phyloP scores from a whole-genome alignment of 1,140 invertebrate genomes.

The Ericerus pela region DNA sequence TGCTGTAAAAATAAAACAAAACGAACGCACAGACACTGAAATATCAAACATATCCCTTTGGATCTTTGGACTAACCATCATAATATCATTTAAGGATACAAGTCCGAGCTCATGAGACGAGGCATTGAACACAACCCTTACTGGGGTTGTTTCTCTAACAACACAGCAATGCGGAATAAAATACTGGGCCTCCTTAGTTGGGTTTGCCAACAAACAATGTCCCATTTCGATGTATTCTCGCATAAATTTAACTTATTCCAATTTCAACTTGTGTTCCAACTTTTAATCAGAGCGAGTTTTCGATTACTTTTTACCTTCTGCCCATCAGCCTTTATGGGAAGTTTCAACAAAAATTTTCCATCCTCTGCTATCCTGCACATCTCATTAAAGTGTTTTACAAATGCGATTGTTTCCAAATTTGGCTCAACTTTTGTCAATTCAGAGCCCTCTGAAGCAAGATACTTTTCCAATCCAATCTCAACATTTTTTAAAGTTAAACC shows the following conservation, averaged over 20 bases:
- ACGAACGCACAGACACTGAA: conserved; percentile 29
- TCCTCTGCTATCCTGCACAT: background rate
- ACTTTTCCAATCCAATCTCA: background rate
- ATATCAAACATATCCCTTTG: conserved; percentile 30
- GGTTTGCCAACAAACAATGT: conserved; percentile 24
- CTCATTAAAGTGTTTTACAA: background rate
- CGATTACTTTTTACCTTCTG: background rate
- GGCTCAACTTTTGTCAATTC: background rate
- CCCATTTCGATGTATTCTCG: conserved; percentile 26
- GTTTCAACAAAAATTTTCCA: conserved; percentile 4
- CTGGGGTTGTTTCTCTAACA: conserved; percentile 24
- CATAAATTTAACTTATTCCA: conserved; percentile 23
- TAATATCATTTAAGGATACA: conserved; percentile 28
- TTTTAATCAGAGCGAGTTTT: background rate
- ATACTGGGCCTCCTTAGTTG: conserved; percentile 3
- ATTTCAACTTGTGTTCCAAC: background rate
- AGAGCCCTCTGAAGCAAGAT: background rate
- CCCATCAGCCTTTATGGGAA: background rate
- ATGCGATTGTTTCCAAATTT: background rate
- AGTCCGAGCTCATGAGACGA: conserved; percentile 22
- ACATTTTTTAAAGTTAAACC: background rate
- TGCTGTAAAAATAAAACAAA: conserved; percentile 25
- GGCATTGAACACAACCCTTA: conserved; percentile 29
- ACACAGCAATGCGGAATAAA: conserved; percentile 28
- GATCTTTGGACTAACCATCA: conserved; percentile 25